Evolutionary conservation across 2,888 invertebrate species (phyloP), one percentile per base, ranked within the genome.

Genomic region (Ectropis crepuscularia): DNA sequence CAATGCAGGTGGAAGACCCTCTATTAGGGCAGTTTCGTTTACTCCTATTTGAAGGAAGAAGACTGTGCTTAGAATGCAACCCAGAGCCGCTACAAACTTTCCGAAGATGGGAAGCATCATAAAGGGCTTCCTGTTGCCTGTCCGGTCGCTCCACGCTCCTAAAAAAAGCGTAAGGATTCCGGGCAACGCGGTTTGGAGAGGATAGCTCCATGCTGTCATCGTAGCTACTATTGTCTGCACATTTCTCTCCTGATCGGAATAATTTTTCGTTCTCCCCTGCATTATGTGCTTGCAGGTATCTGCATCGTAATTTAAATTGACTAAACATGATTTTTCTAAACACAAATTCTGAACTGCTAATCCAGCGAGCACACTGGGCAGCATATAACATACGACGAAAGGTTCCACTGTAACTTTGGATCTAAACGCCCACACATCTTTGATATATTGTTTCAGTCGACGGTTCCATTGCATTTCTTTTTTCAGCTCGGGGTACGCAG

Each of bases 311-410:
- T 88, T 84, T 61, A 93, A 81, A 74, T 94, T 94, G 50, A 94
- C 94, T 67, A 94, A 86, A 80, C 94, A 94, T 76, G 94, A 89
- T 83, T 94, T 94, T 74, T 94, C 94, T 75, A 94, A 87, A 73
- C 94, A 93, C 68, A 95, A 78, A 76, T 93, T 94, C 69, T 91
- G 89, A 39, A 94, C 88, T 6, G 94, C 94, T 48, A 94, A 82
- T 39, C 95, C 95, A 0, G 96, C 96, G 11, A 95, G 85, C 1
- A 95, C 94, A 82, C 94, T 94, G 51, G 95, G 95, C 77, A 95
- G 85, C 51, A 95, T 88, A 76, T 95, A 95, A 77, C 95, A 95
- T 57, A 95, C 90, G 57, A 95, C 88, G 73, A 95, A 94, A 6
- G 95, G 95, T 81, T 95, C 95, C 37, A 95, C 95, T n/a, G 95